Base-by-base conservation (phyloP, 1,140 invertebrate genomes). In the Drosophila arizonae region DNA sequence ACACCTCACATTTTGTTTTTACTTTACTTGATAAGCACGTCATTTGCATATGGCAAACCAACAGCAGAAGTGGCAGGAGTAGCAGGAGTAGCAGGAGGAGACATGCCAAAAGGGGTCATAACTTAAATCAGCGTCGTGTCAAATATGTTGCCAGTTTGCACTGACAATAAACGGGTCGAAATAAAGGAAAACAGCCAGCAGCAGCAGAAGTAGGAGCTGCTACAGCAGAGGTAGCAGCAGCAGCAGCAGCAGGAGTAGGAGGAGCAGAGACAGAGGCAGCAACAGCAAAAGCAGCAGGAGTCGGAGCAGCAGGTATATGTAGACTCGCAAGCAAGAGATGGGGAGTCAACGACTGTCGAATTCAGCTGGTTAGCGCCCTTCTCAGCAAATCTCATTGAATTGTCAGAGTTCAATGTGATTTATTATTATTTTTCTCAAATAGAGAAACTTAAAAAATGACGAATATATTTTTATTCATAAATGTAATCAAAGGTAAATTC, bases 11-110 rank as follows among this genome's bases (percentile, higher is more conserved):
- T 6, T 75, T 46, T 11, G 60, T 24, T 30, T 57, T 63, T 79
- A 81, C 71, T 88, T 87, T 87, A 88, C 88, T 87, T 87, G 82
- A 88, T 87, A 88, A 87, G 82, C 84, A 82, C 82, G 84, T 79
- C 76, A 87, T 87, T 87, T 87, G 76, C 82, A 87, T 87, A 88
- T 77, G 82, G 72, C 79, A 88, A 68, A 66, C 61, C 81, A 75
- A 81, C 51, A 48, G 21, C 45, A 54, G 50, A 3, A 5, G 8
- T 5, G 1, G 13, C 5, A 1, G 46, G 11, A 41, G 3, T 3
- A 24, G 21, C 21, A 24, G 21, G 21, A 5, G 8, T 5, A 4
- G 13, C 5, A 5, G 46, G 11, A 41, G 45, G 45, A 30, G 13
- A 30, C 17, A 9, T 21, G 52, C 10, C 11, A 45, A 39, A 39